phyloP scores from a whole-genome alignment of 2,888 invertebrate species.

The Caenorhabditis panamensis region DNA sequence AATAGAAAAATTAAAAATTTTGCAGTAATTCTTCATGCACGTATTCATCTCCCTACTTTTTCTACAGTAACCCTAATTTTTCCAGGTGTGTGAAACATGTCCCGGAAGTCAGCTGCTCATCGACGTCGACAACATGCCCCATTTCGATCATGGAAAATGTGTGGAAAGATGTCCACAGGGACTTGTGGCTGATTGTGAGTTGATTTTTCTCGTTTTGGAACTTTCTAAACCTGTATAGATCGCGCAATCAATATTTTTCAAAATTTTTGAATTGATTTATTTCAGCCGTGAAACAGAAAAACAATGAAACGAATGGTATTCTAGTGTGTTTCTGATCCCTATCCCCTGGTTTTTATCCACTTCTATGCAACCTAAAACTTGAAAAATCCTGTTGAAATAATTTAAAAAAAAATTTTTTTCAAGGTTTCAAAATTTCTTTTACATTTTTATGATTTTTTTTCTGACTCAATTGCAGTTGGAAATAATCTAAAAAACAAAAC shows the following conservation, averaged over 20 bases:
- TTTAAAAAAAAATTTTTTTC: background rate
- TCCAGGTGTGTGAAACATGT: slow-evolving; percentile 78
- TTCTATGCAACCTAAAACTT: no score
- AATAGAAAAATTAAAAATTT: background rate
- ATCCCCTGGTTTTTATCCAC: no score
- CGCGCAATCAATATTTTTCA: background rate
- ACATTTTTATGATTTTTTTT: background rate
- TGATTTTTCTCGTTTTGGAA: no score
- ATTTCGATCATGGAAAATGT: slow-evolving; percentile 80
- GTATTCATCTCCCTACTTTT: no score
- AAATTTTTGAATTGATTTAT: background rate
- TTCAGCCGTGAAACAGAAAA: background rate
- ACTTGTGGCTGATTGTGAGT: slow-evolving; percentile 80
- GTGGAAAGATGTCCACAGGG: slow-evolving; percentile 79
- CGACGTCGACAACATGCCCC: slow-evolving; percentile 77
- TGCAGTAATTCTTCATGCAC: no score
- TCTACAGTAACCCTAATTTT: background rate
- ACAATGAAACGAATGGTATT: background rate
- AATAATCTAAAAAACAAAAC: no score
- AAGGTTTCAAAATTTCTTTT: background rate
- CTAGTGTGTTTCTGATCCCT: background rate
- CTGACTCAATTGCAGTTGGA: no score
- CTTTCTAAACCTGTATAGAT: no score
- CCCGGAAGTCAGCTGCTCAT: slow-evolving; percentile 78
- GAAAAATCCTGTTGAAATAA: no score